Base-by-base conservation (phyloP, 2,797 vertebrate species). In the Gorsachius magnificus region DNA sequence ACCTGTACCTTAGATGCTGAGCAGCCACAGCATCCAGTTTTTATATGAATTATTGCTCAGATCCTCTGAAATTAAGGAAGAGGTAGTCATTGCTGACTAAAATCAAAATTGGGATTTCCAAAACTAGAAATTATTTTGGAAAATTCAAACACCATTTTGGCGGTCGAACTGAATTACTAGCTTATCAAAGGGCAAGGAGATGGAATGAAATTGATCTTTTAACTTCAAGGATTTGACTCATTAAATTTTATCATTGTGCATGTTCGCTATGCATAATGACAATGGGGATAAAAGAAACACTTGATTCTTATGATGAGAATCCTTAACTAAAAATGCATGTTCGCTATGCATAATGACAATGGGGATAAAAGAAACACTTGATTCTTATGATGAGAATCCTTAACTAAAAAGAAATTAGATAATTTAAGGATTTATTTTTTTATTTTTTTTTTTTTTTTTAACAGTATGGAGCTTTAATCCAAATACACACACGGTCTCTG, bases 201-300 rank as follows among this genome's bases (percentile, higher is more conserved):
- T 48, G 8, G 26, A 83, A 7, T n/a, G 8, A 78, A 93, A 60
- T 12, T 22, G 3, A 15, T 61, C 10, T 90, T 77, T 89, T 75
- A 68, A 53, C 11, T 71, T 76, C 35, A 43, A 4, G 3, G 3
- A 43, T 7, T 82, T 4, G 9, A 58, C 3, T 69, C 9, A 11
- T n/a, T 43, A 51, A 20, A 31, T 7, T 77, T 61, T 25, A 38
- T n/a, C 13, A 17, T 11, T 36, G 8, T 36, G 18, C 5, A 16
- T 17, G 5, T 12, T 76, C 72, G 5, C 16, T 69, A 6, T 6
- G 12, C 38, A 63, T 19, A 74, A 43, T 0, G 1, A 2, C 29
- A 85, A 45, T 3, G 1, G 5, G 13, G 20, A 68, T 36, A 71
- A 90, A 86, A 82, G 6, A 78, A 77, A 57, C 4, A 18, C 4